Evolutionary conservation across 2,797 vertebrate genomes (phyloP), one percentile per base, ranked within the genome.

Genomic region (Neomorphus geoffroyi): DNA sequence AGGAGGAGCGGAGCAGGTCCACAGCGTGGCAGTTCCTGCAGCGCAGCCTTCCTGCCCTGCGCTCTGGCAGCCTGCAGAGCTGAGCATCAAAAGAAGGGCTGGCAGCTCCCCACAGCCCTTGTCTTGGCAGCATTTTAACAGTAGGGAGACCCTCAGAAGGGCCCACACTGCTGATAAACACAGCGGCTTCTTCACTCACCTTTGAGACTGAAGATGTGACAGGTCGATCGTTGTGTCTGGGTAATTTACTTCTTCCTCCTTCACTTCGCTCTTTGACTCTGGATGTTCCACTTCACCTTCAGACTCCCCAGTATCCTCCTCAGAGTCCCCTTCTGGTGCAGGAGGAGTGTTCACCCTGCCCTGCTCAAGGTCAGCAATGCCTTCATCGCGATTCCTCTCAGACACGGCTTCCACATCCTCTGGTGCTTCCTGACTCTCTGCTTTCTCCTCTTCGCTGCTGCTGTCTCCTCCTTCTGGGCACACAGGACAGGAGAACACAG

Each of bases 151-250:
- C 37, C 46, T 37, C 48, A 61, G 58, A 9, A 73, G 65, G 4
- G 27, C 12, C 41, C 60, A 10, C 17, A 0, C 2, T 41, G 86
- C 77, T 18, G 56, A 12, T 8, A 18, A 39, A 11, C 0, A 0
- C 46, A 45, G 66, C n/a, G 13, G 43, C n/a, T 87, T 18, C 80
- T 84, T 23, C 60, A 11, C 60, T 96, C 92, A 99, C 99, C 99
- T 99, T 96, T 97, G 98, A 30, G 98, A 95, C 80, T 99, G 99
- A 51, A 99, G 98, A 89, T 99, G 99, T 2, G 99, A 98, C 80
- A 99, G 98, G 60, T 99, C 98, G 37, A 99, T 99, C 16, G 98
- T 97, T 3, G 99, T 99, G 60, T 99, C 99, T 6, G 99, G 99
- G 69, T 99, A 99, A 95, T 94, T 96, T 64, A 99, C 86, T n/a